phyloP scores from a whole-genome alignment of 2,888 invertebrate genomes.

The Cantharis nigra region DNA sequence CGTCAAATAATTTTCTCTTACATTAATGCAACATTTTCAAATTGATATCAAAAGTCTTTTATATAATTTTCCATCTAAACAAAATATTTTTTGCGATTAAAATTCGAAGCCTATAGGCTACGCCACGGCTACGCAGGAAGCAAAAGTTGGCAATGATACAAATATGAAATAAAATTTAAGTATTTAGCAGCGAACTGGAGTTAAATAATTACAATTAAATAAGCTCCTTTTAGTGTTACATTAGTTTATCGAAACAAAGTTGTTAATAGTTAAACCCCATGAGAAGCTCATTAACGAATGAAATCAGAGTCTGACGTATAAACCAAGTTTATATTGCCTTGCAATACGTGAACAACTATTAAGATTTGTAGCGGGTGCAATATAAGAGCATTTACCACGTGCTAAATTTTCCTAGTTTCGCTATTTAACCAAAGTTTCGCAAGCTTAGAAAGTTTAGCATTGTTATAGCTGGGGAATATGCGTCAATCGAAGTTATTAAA shows the following conservation, averaged over 20 bases:
- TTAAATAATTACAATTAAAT: background rate
- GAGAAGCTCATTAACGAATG: conserved; percentile 2
- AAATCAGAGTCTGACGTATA: background rate
- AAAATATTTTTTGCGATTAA: background rate
- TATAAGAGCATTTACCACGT: conserved; percentile 20
- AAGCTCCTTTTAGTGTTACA: background rate
- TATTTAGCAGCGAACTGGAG: background rate
- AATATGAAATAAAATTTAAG: background rate
- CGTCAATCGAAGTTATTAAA: conserved; percentile 37
- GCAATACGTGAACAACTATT: conserved; percentile 17
- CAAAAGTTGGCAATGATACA: background rate
- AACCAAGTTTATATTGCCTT: conserved; percentile 8
- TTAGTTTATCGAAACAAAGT: background rate
- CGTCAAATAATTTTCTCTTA: background rate
- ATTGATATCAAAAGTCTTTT: background rate
- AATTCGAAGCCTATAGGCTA: no score
- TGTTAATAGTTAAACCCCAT: background rate
- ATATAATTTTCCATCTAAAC: background rate
- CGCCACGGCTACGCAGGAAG: no score
- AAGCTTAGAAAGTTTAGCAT: conserved; percentile 23
- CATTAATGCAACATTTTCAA: background rate
- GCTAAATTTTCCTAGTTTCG: conserved; percentile 23
- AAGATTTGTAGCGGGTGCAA: conserved; percentile 12
- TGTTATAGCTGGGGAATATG: conserved; percentile 24
- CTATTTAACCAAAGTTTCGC: conserved; percentile 11